phyloP scores from a whole-genome alignment of 1,140 invertebrate genomes.

The Calosoma granatense region DNA sequence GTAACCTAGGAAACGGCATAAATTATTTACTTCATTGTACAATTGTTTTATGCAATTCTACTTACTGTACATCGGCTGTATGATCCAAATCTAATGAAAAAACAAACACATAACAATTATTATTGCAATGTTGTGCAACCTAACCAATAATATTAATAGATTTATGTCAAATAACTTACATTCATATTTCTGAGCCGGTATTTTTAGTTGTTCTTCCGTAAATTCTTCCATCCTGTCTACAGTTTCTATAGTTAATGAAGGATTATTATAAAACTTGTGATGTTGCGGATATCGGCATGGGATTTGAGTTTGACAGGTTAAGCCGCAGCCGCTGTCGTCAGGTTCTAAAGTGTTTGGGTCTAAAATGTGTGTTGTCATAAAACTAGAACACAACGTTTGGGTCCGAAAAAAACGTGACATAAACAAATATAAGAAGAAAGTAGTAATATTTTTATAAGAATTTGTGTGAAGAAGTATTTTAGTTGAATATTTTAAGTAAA shows the following conservation, averaged over 20 bases:
- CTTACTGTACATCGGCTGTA: constrained; percentile 95
- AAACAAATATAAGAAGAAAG: too few relatives aligned
- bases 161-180: constrained; percentile 43
- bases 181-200: constrained; percentile 56
- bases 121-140: constrained; percentile 11
- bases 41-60: constrained; percentile 24
- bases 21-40: constrained; percentile 13
- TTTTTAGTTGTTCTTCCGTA: constrained; percentile 40
- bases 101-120: background rate
- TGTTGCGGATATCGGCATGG: background rate
- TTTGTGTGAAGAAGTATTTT: too few relatives aligned
- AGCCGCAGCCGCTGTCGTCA: background rate
- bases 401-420: background rate
- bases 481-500: too few relatives aligned
- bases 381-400: background rate
- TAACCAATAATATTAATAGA: constrained; percentile 7
- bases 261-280: background rate
- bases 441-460: too few relatives aligned
- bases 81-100: constrained; percentile 83
- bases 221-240: constrained; percentile 36
- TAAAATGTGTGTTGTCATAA: background rate
- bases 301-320: background rate
- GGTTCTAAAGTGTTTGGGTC: background rate
- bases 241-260: too few relatives aligned
- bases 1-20: constrained; percentile 50